Conservation (phyloP, 2,797 vertebrate genomes). For the Sebastiscus tertius region DNA sequence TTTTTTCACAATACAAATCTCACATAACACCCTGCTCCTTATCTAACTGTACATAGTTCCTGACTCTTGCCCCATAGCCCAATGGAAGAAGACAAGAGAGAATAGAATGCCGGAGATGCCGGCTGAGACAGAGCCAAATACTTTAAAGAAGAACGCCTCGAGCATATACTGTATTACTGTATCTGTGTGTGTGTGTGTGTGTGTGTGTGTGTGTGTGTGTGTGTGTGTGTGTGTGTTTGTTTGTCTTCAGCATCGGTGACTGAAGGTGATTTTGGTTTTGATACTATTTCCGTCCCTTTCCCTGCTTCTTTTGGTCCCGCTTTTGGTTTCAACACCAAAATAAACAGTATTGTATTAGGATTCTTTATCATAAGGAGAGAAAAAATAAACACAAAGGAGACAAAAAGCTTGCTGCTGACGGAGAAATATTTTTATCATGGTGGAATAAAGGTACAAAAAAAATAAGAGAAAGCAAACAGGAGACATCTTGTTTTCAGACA, state of each 20-base stretch:
- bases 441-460: not conserved
- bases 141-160: slow-evolving; percentile 66
- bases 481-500: not conserved
- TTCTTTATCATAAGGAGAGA: not conserved
- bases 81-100: slow-evolving; percentile 64
- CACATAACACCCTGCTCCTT: slow-evolving; percentile 47
- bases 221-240: slow-evolving; percentile 12
- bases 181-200: not conserved
- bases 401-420: not conserved
- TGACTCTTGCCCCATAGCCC: slow-evolving; percentile 63
- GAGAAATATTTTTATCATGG: not conserved
- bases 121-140: slow-evolving; percentile 63
- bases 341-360: slow-evolving; percentile 28
- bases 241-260: slow-evolving; percentile 14
- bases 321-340: slow-evolving; percentile 36
- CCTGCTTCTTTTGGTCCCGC: slow-evolving; percentile 18
- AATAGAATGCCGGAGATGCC: slow-evolving; percentile 56
- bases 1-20: slow-evolving; percentile 63
- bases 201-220: slow-evolving; percentile 9
- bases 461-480: not conserved
- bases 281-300: slow-evolving; percentile 47
- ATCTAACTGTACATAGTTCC: slow-evolving; percentile 55
- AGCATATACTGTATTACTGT: slow-evolving; percentile 47
- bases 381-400: not conserved
- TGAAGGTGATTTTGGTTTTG: slow-evolving; percentile 56